phyloP scores from a whole-genome alignment of 2,113 vertebrate genomes.

The Muntiacus muntjak region DNA sequence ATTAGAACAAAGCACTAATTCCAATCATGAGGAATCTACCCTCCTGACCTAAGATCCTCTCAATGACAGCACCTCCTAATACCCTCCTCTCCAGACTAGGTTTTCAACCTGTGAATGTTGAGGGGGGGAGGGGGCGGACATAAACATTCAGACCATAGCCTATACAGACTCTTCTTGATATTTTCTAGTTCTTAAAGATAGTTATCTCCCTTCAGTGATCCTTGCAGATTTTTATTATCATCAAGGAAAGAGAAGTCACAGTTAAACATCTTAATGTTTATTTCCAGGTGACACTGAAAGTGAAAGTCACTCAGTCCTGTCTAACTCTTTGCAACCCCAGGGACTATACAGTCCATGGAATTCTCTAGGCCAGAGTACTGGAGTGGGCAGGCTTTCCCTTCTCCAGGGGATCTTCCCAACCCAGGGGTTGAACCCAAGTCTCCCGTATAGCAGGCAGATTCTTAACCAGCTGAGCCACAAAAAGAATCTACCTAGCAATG shows the following conservation, averaged over 20 bases:
- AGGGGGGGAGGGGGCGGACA: rapidly evolving
- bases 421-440: not conserved
- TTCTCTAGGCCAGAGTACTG: not conserved
- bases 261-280: not conserved
- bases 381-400: not conserved
- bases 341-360: not conserved
- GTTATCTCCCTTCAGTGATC: not conserved
- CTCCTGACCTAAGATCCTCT: not conserved
- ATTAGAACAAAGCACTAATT: not conserved
- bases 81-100: not conserved
- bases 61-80: rapidly evolving
- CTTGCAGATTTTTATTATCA: not conserved
- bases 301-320: not conserved
- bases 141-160: not conserved
- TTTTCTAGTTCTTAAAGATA: not conserved
- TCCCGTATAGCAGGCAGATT: not conserved
- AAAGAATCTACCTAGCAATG: not conserved
- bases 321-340: not conserved
- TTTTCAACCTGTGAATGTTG: not conserved
- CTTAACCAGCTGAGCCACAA: not conserved
- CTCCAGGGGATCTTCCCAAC: not conserved
- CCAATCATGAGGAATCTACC: not conserved
- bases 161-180: not conserved
- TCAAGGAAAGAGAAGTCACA: not conserved
- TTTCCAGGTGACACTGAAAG: not conserved